Evolutionary conservation across 2,888 invertebrate genomes (phyloP), one percentile per base, ranked within the genome.

Genomic region (Chironomus tentans): DNA sequence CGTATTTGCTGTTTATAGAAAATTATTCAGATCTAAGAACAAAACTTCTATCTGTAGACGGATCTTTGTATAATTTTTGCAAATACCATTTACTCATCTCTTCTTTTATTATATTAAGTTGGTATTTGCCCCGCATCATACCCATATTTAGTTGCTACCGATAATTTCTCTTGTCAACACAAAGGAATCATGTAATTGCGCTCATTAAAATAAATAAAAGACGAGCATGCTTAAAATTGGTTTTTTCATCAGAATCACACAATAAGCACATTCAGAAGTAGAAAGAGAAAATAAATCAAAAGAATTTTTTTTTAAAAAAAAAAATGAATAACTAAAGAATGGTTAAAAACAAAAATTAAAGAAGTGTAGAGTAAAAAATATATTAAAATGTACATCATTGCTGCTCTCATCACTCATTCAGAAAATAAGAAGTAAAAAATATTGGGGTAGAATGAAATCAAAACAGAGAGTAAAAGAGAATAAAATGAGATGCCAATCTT

Each of bases 171-270:
- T 65, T 65, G 65, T 65, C 65, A 65, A 24, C 56, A 65, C 21
- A 65, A 65, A 65, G 24, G 24, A 65, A 56, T 12, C 13, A 22
- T 24, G 13, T 65, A 65, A 65, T 65, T 65, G 24, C 21, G 24
- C 65, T 65, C 65, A 65, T 65, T 65, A 65, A 65, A 65, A 21
- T 24, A 65, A 65, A 65, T 65, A 65, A 65, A 65, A 65, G 65
- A 65, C 38, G 10, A 38, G 10, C 18, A 15, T 56, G n/a, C 50
- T 15, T 2, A 50, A 50, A 50, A 50, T 15, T 50, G n/a, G 50
- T 50, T 18, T 65, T 65, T 24, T 65, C 62, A 65, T 10, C 62
- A 65, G 15, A 50, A 50, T 50, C 15, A 50, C 50, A 56, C 56
- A 56, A 56, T 15, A 15, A 15, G 18, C 15, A 56, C 56, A 56